Percentiles rank a stretch among this genome's conserved stretches.
phyloP scores from a whole-genome alignment of 2,888 invertebrate species.

The Cactoblastis cactorum region DNA sequence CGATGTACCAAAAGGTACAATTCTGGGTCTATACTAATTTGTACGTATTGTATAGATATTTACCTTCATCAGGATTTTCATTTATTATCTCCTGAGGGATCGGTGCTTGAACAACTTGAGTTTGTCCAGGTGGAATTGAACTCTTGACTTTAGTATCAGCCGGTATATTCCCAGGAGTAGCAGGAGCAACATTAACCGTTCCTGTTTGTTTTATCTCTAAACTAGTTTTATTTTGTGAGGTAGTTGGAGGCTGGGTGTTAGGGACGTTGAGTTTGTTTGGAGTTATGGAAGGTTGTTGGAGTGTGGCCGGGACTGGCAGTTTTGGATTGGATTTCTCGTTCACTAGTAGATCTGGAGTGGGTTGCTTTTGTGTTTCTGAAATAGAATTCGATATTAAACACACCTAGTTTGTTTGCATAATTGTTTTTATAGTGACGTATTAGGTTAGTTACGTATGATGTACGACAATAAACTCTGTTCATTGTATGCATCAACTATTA shows the following conservation, averaged over 20 bases:
- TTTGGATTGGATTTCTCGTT: slow-evolving; percentile 41
- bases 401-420: no score
- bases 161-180: neutral
- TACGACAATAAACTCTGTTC: no score
- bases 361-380: slow-evolving; percentile 46
- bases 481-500: no score
- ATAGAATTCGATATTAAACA: neutral
- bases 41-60: no score
- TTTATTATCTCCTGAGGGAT: neutral
- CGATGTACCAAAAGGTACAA: no score
- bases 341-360: slow-evolving; percentile 61
- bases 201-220: slow-evolving; percentile 1
- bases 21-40: no score
- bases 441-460: no score
- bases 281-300: slow-evolving; percentile 22
- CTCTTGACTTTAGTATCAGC: neutral
- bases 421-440: no score
- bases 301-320: slow-evolving; percentile 20
- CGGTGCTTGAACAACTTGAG: neutral
- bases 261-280: slow-evolving; percentile 36
- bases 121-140: neutral
- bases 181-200: neutral
- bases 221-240: slow-evolving; percentile 8
- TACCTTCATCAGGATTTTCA: slow-evolving; percentile 5
- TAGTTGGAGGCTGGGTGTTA: slow-evolving; percentile 18